phyloP scores from a whole-genome alignment of 2,888 invertebrate species.

The Orthosia incerta region DNA sequence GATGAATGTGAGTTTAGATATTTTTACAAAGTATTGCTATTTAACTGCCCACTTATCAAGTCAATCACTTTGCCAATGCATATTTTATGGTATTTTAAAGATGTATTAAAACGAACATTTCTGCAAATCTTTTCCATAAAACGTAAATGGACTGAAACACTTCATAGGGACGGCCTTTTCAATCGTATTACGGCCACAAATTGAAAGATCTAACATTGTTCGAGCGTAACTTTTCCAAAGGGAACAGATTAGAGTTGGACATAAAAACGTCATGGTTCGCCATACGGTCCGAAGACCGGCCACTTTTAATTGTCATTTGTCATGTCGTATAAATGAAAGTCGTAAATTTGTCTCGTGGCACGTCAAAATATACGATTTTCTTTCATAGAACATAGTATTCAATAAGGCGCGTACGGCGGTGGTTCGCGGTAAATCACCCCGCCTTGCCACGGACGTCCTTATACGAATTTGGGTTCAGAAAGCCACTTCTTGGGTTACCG shows the following conservation, averaged over 20 bases:
- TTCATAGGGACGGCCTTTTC: slow-evolving; percentile 27
- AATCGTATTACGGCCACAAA: slow-evolving; percentile 45
- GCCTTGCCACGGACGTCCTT: slow-evolving; percentile 70
- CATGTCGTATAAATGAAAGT: slow-evolving; percentile 82
- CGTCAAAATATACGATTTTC: slow-evolving; percentile 88
- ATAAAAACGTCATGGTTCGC: slow-evolving; percentile 66
- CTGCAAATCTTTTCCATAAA: slow-evolving; percentile 25
- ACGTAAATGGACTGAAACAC: slow-evolving; percentile 35
- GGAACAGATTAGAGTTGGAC: slow-evolving; percentile 65
- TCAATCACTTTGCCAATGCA: not conserved
- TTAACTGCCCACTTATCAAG: not conserved
- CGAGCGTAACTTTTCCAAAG: slow-evolving; percentile 58
- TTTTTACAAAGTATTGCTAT: not conserved
- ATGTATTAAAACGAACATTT: slow-evolving; percentile 23
- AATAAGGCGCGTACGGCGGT: slow-evolving; percentile 82
- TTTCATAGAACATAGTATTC: slow-evolving; percentile 85
- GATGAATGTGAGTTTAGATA: not conserved
- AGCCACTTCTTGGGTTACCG: slow-evolving; percentile 71
- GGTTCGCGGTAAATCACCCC: slow-evolving; percentile 84
- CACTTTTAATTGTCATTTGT: slow-evolving; percentile 85
- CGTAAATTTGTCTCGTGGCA: slow-evolving; percentile 83
- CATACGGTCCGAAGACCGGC: slow-evolving; percentile 59
- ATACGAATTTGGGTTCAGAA: slow-evolving; percentile 71
- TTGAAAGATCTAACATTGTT: slow-evolving; percentile 54
- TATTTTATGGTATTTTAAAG: slow-evolving; percentile 23